Conservation (phyloP, 30 jellyfish, hydroid and myxozoan species). For the Hydractinia symbiolongicarpus region DNA sequence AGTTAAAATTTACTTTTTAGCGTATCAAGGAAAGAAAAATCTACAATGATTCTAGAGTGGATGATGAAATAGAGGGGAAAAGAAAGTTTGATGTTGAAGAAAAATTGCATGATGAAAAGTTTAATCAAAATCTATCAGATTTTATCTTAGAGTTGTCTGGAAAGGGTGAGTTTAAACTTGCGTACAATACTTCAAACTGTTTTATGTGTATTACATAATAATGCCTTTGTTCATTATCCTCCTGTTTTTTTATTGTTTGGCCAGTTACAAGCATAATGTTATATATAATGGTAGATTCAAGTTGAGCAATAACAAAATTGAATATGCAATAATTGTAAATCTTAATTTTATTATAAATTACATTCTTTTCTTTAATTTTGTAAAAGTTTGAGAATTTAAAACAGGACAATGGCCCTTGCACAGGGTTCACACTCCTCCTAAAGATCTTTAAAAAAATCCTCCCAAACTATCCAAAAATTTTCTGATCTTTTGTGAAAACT, state of each 20-base stretch:
- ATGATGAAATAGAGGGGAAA: conserved; percentile 91
- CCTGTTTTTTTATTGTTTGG: background rate
- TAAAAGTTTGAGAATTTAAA: no score
- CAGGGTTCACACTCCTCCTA: no score
- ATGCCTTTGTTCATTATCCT: background rate
- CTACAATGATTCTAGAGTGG: conserved; percentile 68
- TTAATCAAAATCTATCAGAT: conserved; percentile 44
- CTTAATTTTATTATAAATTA: no score
- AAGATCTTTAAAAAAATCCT: background rate
- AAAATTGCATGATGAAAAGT: conserved; percentile 67
- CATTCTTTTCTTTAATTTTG: no score
- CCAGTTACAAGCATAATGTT: background rate
- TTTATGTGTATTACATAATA: background rate
- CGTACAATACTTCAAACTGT: background rate
- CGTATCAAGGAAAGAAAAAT: conserved; percentile 73
- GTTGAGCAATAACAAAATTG: no score
- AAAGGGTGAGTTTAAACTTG: conserved; percentile 41
- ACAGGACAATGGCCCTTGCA: no score
- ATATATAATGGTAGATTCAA: no score
- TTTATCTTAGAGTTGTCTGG: conserved; percentile 58
- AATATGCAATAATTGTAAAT: no score
- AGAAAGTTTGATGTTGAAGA: conserved; percentile 84
- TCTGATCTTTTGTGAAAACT: no score
- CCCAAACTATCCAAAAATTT: background rate
- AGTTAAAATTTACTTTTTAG: conserved; percentile 35